Evolutionary conservation across 1,140 invertebrate species (phyloP), one percentile per base, ranked within the genome.

Genomic region (Drosophila obscura): DNA sequence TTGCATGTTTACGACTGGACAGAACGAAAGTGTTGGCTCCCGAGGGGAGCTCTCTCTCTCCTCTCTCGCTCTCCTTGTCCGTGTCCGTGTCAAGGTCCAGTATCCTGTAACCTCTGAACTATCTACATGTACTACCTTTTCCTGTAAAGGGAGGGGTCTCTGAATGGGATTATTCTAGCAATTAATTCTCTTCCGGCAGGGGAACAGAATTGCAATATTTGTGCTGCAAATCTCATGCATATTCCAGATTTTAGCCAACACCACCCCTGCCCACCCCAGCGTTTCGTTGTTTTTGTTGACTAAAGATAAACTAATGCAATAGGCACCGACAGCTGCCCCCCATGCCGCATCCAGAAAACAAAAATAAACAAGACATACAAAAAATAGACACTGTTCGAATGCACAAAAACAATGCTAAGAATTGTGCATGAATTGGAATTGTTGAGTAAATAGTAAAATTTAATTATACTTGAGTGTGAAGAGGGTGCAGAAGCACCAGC

Each of bases 231-330:
- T 50, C 52, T 49, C 51, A 69, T 69, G 66, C 66, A 69, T 69
- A 69, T 69, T 69, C 57, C 43, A 67, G 51, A 13, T 31, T 24
- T 41, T 41, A 16, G 39, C 62, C 56, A 13, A 19, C 2, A 19
- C 31, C 58, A 45, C 50, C 60, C 31, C 24, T 39, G 11, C 43
- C 24, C 24, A 45, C 31, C 16, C 35, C 55, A 51, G 4, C 15
- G 16, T 13, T 48, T n/a, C 28, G 43, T 58, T 57, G 35, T 67
- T 59, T 13, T 41, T 74, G 58, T 84, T 84, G 61, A 58, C 28
- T 53, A 77, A 84, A 80, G 73, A 84, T 85, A 85, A 85, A 85
- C 82, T 77, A 35, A 61, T 85, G 69, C 75, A 74, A 81, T 48
- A 77, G 66, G 71, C 66, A 73, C 41, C 68, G 35, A 4, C 74